These are phyloP conservation scores for Pachydiplax longipennis DNA, from an alignment of 2,888 invertebrate species.

Conservation along the genomic window DNA sequence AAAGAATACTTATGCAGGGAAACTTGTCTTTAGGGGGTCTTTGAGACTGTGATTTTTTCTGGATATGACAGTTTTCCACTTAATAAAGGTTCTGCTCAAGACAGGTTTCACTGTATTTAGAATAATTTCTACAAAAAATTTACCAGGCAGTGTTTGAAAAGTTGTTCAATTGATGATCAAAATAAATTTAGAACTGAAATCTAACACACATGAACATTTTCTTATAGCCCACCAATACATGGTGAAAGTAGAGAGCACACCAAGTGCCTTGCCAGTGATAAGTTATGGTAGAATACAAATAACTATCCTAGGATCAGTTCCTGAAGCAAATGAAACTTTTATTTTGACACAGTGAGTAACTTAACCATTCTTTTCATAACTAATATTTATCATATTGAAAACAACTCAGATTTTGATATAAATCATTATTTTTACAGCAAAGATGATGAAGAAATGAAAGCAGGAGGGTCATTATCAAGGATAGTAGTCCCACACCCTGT, in stretches of 20 bases:
- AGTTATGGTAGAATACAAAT: slow-evolving; percentile 79
- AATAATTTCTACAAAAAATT: no score
- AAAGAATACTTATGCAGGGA: no score
- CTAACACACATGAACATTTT: background rate
- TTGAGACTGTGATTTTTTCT: no score
- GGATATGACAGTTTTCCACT: no score
- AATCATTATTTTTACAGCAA: slow-evolving; percentile 65
- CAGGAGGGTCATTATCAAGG: slow-evolving; percentile 77
- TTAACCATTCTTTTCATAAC: background rate
- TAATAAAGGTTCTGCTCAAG: no score
- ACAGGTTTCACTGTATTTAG: no score
- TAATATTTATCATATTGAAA: background rate
- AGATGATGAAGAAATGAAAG: slow-evolving; percentile 76
- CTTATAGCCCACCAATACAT: slow-evolving; percentile 84
- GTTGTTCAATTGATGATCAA: background rate
- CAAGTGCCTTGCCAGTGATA: slow-evolving; percentile 67
- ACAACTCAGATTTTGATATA: background rate
- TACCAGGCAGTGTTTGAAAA: background rate
- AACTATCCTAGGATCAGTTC: slow-evolving; percentile 77
- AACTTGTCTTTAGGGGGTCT: no score
- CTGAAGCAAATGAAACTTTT: slow-evolving; percentile 86
- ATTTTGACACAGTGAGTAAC: slow-evolving; percentile 78
- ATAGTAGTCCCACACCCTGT: slow-evolving; percentile 91
- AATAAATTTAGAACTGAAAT: background rate
- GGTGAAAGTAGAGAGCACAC: slow-evolving; percentile 80